These are phyloP conservation scores for Muricea muricata DNA, from an alignment of 92 coral and sea anemone genomes.

Conservation along the genomic window DNA sequence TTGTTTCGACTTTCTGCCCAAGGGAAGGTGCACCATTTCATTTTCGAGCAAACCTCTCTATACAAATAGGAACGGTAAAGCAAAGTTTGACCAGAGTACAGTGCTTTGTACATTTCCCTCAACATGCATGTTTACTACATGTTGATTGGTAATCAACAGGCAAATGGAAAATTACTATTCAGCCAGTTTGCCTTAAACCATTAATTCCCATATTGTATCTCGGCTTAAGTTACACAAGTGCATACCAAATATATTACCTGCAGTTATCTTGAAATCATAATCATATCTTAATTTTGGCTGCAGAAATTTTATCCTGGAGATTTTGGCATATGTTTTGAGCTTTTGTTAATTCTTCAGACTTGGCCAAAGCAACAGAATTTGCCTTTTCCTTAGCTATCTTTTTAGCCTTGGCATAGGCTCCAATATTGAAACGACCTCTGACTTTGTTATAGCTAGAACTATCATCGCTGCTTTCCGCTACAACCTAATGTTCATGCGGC, in stretches of 20 bases:
- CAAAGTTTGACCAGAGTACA: no score
- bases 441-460: slow-evolving; percentile 17
- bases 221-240: no score
- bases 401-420: slow-evolving; percentile 69
- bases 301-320: slow-evolving; percentile 53
- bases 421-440: slow-evolving; percentile 62
- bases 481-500: no score
- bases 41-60: neutral
- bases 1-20: neutral
- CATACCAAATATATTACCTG: no score
- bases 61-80: no score
- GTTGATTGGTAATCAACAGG: no score
- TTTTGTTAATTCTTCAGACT: slow-evolving; percentile 45
- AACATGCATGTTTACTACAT: no score
- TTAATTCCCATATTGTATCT: no score
- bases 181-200: no score
- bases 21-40: neutral
- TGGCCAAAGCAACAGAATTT: slow-evolving; percentile 45
- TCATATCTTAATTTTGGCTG: slow-evolving; percentile 55
- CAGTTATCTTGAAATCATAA: no score
- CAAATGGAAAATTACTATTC: no score
- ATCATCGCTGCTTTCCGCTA: slow-evolving; percentile 2
- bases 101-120: no score
- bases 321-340: slow-evolving; percentile 48
- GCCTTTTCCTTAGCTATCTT: slow-evolving; percentile 66